A percentile compares a stretch with the other conserved stretches of the same genome.
Evolutionary conservation across 2,113 vertebrate genomes (phyloP).

Genomic region (Nycticorax nycticorax): DNA sequence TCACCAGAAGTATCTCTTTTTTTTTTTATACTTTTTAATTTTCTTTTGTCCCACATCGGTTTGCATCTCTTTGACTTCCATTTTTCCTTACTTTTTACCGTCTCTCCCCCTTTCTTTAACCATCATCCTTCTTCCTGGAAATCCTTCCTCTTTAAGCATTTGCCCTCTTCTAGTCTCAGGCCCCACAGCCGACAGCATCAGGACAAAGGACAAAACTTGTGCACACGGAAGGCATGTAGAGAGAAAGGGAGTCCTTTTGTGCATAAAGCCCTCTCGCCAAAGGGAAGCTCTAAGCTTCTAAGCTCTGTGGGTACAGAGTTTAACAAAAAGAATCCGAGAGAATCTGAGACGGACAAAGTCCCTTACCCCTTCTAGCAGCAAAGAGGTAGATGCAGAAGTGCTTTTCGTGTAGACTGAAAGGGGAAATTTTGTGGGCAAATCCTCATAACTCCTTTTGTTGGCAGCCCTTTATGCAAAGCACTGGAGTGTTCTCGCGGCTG

Average conservation of each 20-base stretch:
- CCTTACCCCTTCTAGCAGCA: not conserved
- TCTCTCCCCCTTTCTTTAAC: not conserved
- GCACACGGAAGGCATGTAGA: not conserved
- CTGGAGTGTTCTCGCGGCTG: not conserved
- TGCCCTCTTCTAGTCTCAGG: not conserved
- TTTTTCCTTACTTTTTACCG: not conserved
- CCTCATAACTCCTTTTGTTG: conserved; percentile 36
- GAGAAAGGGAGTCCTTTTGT: not conserved
- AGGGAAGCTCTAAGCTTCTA: not conserved
- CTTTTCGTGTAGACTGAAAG: not conserved
- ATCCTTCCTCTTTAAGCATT: not conserved
- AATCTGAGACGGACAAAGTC: not conserved
- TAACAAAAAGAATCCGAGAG: not conserved
- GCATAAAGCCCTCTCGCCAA: not conserved
- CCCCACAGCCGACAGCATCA: not conserved
- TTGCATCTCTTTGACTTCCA: not conserved
- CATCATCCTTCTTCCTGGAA: not conserved
- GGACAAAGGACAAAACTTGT: not conserved
- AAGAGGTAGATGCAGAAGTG: conserved; percentile 36
- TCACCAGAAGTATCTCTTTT: not conserved
- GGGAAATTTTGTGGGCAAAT: conserved; percentile 10
- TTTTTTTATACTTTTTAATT: too few relatives aligned
- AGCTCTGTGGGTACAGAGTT: not conserved
- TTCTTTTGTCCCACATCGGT: not conserved
- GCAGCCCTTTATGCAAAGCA: conserved; percentile 33